phyloP scores from a whole-genome alignment of 1,140 invertebrate species.

The Eumaeus atala region DNA sequence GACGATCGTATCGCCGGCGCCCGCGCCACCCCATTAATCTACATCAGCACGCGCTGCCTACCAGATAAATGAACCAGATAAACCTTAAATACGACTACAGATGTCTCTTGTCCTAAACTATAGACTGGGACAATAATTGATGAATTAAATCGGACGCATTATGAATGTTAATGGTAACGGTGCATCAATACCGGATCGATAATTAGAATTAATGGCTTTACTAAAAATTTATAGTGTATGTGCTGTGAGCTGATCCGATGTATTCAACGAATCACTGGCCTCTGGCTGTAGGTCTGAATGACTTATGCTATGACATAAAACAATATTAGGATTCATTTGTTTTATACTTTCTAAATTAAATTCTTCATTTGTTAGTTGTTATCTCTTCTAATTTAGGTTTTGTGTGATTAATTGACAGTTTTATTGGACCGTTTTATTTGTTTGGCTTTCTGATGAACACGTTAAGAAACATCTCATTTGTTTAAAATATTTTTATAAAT shows the following conservation, averaged over 20 bases:
- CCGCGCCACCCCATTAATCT: conserved; percentile 64
- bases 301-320: conserved; percentile 30
- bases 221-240: conserved; percentile 38
- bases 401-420: too few relatives aligned
- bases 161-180: conserved; percentile 55
- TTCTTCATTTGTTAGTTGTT: neutral
- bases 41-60: conserved; percentile 62
- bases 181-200: conserved; percentile 38
- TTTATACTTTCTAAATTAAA: conserved; percentile 37
- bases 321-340: conserved; percentile 45
- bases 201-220: conserved; percentile 56
- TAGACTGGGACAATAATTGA: conserved; percentile 49
- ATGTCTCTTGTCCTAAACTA: conserved; percentile 50
- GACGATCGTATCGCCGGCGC: conserved; percentile 54
- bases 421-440: too few relatives aligned
- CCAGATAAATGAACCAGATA: conserved; percentile 67
- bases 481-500: too few relatives aligned
- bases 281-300: conserved; percentile 23
- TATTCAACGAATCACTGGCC: conserved; percentile 17
- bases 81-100: conserved; percentile 64
- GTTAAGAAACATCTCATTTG: too few relatives aligned
- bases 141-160: conserved; percentile 56
- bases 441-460: too few relatives aligned
- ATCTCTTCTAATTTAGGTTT: too few relatives aligned
- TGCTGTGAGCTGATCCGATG: conserved; percentile 17